Base-by-base conservation (phyloP, 2,888 invertebrate species). In the Ephialtes manifestator region DNA sequence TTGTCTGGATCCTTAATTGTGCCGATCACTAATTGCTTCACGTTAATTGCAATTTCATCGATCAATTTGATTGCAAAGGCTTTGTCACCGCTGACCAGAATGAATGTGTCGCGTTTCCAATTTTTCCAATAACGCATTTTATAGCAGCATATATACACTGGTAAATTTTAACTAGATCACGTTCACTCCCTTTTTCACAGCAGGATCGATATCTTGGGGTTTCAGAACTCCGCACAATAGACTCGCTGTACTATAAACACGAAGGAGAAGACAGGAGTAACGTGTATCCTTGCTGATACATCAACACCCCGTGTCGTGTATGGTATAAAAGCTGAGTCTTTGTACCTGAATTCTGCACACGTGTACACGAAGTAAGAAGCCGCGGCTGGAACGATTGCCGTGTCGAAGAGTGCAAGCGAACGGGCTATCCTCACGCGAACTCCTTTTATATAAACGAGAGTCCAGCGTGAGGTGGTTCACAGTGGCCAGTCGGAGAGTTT, bases 391-490 rank as follows among this genome's bases (percentile, higher is more conserved):
- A 67, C 10, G 24, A 35, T n/a, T 18, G 5, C 63, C 67, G 13
- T 31, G 31, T 75, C 75, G 75, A 63, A 48, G 48, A 48, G 63
- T 48, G 71, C 87, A 88, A 87, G 89, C 89, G 87, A 87, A 88
- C 88, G 83, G 88, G 86, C 88, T 89, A 88, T 90, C 89, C 89
- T 90, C 90, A 89, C 89, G 90, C 91, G 87, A 90, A 88, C 88
- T 88, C 89, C 90, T 91, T 91, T 90, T 89, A 39, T 7, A 60
- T 46, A 20, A 51, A 53, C 43, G 63, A 70, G 63, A 18, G 72
- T 28, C 72, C 72, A n/a, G 55, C 24, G 43, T 35, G 71, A 81
- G 75, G 43, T n/a, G 75, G 43, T n/a, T 55, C 67, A 31, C 20
- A 71, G 67, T 35, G 31, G 72, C 55, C 72, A n/a, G 55, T 71